phyloP scores from a whole-genome alignment of 2,113 vertebrate genomes.

The Oplegnathus fasciatus region DNA sequence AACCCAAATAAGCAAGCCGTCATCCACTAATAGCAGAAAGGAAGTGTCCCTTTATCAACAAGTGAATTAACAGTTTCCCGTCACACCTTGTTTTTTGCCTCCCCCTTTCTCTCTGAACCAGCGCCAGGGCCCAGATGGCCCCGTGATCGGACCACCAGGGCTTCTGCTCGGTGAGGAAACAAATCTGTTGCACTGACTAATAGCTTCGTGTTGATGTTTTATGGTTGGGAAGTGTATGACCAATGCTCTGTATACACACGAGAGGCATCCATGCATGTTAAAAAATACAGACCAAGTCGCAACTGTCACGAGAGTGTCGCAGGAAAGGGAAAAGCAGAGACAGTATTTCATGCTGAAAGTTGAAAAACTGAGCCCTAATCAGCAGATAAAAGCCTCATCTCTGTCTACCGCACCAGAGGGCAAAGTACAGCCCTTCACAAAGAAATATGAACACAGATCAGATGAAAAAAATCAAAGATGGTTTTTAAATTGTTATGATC shows the following conservation, averaged over 20 bases:
- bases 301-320: conserved; percentile 20
- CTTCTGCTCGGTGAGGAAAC: conserved; percentile 72
- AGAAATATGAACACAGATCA: conserved; percentile 30
- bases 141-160: conserved; percentile 71
- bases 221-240: conserved; percentile 64
- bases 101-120: conserved; percentile 71
- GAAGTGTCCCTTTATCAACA: conserved; percentile 89
- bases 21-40: conserved; percentile 88
- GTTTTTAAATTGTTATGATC: conserved; percentile 60
- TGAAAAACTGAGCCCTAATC: background rate
- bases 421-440: conserved; percentile 1
- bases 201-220: conserved; percentile 75
- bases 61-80: conserved; percentile 90
- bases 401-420: background rate
- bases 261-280: conserved; percentile 42
- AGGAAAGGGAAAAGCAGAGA: background rate
- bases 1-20: conserved; percentile 88
- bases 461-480: conserved; percentile 22
- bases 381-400: conserved; percentile 25
- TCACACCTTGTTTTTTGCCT: conserved; percentile 81
- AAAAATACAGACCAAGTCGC: conserved; percentile 40
- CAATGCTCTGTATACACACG: conserved; percentile 48
- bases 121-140: conserved; percentile 75
- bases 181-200: conserved; percentile 81
- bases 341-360: background rate